Base-by-base conservation (phyloP, 92 coral and sea anemone genomes). In the Siderastrea siderea region DNA sequence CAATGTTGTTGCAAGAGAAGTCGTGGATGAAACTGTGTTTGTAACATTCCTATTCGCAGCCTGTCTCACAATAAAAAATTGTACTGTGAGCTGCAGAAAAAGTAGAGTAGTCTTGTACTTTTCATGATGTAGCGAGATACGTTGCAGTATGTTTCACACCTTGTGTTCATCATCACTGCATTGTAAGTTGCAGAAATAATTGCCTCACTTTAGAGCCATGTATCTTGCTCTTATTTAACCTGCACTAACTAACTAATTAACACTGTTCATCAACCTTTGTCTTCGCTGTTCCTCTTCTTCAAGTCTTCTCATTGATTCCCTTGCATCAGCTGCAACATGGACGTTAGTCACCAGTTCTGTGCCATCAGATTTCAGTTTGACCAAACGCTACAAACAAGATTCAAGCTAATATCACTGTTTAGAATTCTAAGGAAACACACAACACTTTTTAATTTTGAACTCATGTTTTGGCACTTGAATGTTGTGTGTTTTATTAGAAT, bases 311-410 rank as follows among this genome's bases (percentile, higher is more conserved):
- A 92, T 93, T 4, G 96, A 93, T 79, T 97, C 99, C 47, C 99
- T 93, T 45, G 98, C 99, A 85, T 97, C 98, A 14, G 98, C 98
- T 43, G 99, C 99, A n/a, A 97, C 99, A 50, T 97, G 94, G 9
- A 97, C 97, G 89, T 97, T 97, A 61, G 98, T 95, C 26, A 97
- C 99, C 53, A 97, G 90, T 68, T 97, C 99, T 83, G 98, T 94
- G 59, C 99, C 99, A 94, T 95, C 99, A 49, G 96, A 94, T 81
- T 95, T 97, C 51, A 97, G 92, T 81, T 97, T 97, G 59, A 97
- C 92, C 87, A 97, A 86, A 46, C 99, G 95, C 99, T 97, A 84
- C 13, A 69, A 65, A 68, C 17, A 68, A 79, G 81, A 38, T 38
- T 38, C 59, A 15, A 60, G 13, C n/a, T 3, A n/a, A 55, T 13